Percentiles rank a stretch among this genome's conserved stretches.
These are phyloP conservation scores for Brachyopa scutellaris DNA, from an alignment of 2,888 invertebrate genomes.

Conservation along the genomic window DNA sequence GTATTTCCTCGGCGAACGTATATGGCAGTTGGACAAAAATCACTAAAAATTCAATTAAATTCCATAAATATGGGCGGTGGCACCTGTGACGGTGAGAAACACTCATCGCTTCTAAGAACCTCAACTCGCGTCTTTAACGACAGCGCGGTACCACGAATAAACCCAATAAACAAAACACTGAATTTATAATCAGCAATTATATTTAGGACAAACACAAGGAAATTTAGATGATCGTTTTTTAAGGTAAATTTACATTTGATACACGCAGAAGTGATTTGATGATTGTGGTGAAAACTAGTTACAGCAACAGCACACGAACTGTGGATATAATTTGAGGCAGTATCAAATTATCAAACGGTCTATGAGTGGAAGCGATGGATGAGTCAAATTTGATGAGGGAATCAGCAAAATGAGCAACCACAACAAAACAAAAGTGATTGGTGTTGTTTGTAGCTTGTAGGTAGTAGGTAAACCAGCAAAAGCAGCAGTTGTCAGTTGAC, in stretches of 20 bases:
- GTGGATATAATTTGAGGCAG: constrained; percentile 32
- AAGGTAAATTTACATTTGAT: constrained; percentile 33
- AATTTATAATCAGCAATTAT: constrained; percentile 4
- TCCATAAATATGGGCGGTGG: constrained; percentile 70
- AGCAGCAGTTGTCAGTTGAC: constrained; percentile 14
- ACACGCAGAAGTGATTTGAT: constrained; percentile 27
- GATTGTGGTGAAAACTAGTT: constrained; percentile 37
- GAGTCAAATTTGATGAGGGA: constrained; percentile 39
- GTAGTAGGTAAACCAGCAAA: too few species aligned
- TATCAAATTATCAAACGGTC: constrained; percentile 13
- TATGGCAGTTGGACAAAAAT: constrained; percentile 38
- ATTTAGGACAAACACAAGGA: constrained; percentile 37
- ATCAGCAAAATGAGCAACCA: constrained; percentile 45
- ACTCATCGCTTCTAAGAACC: constrained; percentile 61
- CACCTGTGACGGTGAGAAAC: constrained; percentile 64
- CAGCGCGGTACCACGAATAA: constrained; percentile 31
- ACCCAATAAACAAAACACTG: constrained; percentile 7
- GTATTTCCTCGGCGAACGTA: constrained; percentile 14
- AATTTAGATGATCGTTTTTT: constrained; percentile 13
- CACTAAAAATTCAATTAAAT: constrained; percentile 59
- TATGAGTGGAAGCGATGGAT: constrained; percentile 26
- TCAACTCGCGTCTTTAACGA: constrained; percentile 43
- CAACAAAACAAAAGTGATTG: constrained; percentile 48
- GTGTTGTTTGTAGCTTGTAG: not conserved
- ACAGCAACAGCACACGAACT: constrained; percentile 35